A percentile compares a stretch with the other conserved stretches of the same genome.
Evolutionary conservation across 2,888 invertebrate species (phyloP).

Genomic region (Drosophila yooni): DNA sequence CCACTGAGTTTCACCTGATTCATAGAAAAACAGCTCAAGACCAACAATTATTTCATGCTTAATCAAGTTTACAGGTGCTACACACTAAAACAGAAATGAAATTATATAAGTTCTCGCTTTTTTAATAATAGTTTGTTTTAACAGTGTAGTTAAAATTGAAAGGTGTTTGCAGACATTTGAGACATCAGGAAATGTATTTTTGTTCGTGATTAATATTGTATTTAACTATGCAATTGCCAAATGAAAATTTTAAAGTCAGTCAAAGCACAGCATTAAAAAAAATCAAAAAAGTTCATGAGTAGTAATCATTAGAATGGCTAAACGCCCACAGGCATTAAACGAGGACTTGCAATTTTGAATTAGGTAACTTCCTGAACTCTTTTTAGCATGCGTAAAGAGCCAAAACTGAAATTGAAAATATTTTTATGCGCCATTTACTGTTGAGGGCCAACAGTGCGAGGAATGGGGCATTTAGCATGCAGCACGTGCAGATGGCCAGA

Average conservation of each 20-base stretch:
- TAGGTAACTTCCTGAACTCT: conserved; percentile 40
- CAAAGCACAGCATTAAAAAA: conserved; percentile 11
- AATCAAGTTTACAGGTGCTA: background rate
- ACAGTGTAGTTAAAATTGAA: background rate
- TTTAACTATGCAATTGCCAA: background rate
- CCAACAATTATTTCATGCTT: background rate
- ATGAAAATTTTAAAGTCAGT: background rate
- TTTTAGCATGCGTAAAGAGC: conserved; percentile 32
- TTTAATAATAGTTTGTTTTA: background rate
- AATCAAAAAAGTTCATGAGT: conserved; percentile 27
- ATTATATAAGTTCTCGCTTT: background rate
- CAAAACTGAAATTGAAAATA: conserved; percentile 57
- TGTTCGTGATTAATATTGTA: background rate
- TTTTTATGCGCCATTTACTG: conserved; percentile 56
- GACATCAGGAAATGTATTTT: background rate
- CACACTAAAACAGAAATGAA: background rate
- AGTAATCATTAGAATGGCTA: background rate
- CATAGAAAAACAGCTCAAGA: conserved; percentile 5
- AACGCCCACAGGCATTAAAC: conserved; percentile 37
- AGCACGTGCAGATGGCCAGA: conserved; percentile 50
- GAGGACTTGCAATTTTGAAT: conserved; percentile 36
- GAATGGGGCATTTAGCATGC: conserved; percentile 27
- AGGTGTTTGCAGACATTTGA: background rate
- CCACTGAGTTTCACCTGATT: background rate
- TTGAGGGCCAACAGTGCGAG: conserved; percentile 19